Base-by-base conservation (phyloP, 1,140 invertebrate genomes). In the Hypsibius dujardini region DNA sequence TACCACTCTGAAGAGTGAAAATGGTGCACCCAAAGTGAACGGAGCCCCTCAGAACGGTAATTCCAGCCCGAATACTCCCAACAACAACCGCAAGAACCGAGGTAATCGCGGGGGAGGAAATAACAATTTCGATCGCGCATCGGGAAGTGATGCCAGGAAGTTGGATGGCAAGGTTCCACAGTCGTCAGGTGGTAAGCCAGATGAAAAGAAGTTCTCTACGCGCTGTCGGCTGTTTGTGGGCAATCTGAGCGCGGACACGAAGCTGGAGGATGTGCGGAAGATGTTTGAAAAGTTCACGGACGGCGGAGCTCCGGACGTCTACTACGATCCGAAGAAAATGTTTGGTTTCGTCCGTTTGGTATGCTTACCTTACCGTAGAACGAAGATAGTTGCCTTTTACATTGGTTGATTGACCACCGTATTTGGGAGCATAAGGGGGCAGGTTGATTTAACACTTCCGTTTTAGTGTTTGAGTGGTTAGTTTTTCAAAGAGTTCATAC, bases 281-380 rank as follows among this genome's bases (percentile, higher is more conserved):
- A 75, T 85, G 75, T 82, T 83, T 74, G 74, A 77, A 70, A 74
- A 76, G 47, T 82, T 75, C 76, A 28, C 28, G 28, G 28, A 28
- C 28, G 82, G 82, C 45, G 79, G 81, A 76, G 74, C 78, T 90
- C 0, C 87, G 28, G 95, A 98, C 81, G 80, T 92, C 2, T 98
- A 95, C 79, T 81, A 97, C 0, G 96, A 95, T 80, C 87, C 90
- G 74, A 88, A 92, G 70, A 96, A 97, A 79, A 93, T 93, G 77
- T 99, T 98, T 83, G 94, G 92, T 59, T 98, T 98, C 79, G 86
- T 98, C 69, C 87, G 93, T 81, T 83, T 98, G 85, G 90, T 92
- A 84, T 85, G 81, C 28, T 28, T 28, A 28, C 28, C 28, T 28
- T 28, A 28, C 28, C 28, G 28, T 28, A 28, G 28, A 28, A 28